Evolutionary conservation across 2,797 vertebrate species (phyloP), one percentile per base, ranked within the genome.

Genomic region (Mormyrus hasselquistii): DNA sequence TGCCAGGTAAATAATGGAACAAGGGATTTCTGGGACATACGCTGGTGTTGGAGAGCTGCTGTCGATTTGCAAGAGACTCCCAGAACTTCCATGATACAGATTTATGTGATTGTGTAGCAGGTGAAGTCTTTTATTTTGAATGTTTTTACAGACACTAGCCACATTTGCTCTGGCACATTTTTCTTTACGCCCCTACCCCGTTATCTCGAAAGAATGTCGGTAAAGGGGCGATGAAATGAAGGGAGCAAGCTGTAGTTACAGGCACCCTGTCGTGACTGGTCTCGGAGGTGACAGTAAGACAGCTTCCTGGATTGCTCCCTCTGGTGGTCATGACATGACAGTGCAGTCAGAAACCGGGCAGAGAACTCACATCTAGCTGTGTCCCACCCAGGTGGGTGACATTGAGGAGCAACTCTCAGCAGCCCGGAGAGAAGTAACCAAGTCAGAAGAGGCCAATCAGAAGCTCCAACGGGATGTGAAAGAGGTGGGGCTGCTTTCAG

Each of bases 401-500:
- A 96, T 98, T 14, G 97, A 98, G 94, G 97, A 98, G 92, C 97
- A 98, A 94, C 94, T 98, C 90, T 96, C 96, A 9, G 96, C 96
- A 0, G 97, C 97, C 89, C 95, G 97, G 92, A 96, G 97, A 90
- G 97, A 98, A 92, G 94, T 98, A 92, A 95, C 96, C 89, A 96
- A 97, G 86, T 97, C 97, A 0, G 97, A 98, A 91, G 97, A 98
- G 92, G 94, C 96, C 93, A 97, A 97, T 93, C 94, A 96, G 94
- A 98, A 98, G 91, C 95, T 98, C 2, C 97, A 98, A 93, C 94
- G 97, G 10, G 97, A 98, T 9, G 95, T 98, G 90, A 98, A 98
- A 89, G 97, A 98, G 97, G 97, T 98, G 92, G 93, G 93, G 57
- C 57, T 88, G 88, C 88, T 62, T 92, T 91, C 16, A 22, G 87